These are phyloP conservation scores for Hypocryptadius cinnamomeus DNA, from an alignment of 2,113 vertebrate species.

Conservation along the genomic window DNA sequence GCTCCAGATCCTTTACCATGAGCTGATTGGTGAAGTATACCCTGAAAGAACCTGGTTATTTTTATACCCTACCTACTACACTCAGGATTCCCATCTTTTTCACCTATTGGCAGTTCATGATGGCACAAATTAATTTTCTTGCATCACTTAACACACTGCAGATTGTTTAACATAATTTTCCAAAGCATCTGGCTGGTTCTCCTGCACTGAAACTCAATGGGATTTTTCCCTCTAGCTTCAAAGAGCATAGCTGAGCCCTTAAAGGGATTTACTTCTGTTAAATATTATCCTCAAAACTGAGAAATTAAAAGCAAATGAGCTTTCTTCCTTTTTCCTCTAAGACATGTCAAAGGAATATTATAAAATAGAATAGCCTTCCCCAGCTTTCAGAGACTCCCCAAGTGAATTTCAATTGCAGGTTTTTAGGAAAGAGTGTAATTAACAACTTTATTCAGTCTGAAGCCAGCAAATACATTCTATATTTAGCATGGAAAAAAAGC, in stretches of 20 bases:
- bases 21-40: neutral
- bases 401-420: slow-evolving; percentile 21
- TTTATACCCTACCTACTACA: neutral
- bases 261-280: slow-evolving; percentile 50
- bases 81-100: neutral
- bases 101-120: neutral
- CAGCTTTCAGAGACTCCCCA: neutral
- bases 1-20: neutral
- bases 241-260: slow-evolving; percentile 29
- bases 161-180: neutral
- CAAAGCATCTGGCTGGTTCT: neutral
- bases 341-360: slow-evolving; percentile 2
- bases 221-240: slow-evolving; percentile 17
- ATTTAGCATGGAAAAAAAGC: slow-evolving; percentile 1
- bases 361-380: neutral
- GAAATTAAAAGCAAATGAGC: slow-evolving; percentile 34
- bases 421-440: slow-evolving; percentile 38
- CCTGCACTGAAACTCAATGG: neutral
- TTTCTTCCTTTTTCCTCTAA: slow-evolving; percentile 20
- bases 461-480: slow-evolving; percentile 25
- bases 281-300: slow-evolving; percentile 40
- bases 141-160: neutral
- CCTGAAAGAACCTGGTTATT: neutral
- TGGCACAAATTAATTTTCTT: neutral
- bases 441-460: slow-evolving; percentile 26